Conservation (phyloP, 2,113 vertebrate genomes). For the Rostratula benghalensis region DNA sequence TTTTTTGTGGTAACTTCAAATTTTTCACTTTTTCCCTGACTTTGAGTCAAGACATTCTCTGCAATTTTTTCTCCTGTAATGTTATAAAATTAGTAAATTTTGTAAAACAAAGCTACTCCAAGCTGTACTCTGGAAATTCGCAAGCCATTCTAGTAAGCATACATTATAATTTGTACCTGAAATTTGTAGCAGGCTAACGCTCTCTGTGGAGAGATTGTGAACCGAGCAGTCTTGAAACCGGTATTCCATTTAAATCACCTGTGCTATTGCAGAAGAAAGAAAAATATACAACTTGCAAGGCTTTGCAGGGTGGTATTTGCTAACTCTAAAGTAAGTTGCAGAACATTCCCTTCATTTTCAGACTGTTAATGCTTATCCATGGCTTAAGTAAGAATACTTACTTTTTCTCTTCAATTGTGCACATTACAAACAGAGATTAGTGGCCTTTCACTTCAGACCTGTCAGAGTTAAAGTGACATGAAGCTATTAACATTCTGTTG, state of each 20-base stretch:
- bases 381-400: constrained; percentile 75
- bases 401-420: constrained; percentile 64
- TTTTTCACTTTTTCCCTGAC: background rate
- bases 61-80: background rate
- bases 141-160: background rate
- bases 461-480: constrained; percentile 82
- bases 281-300: background rate
- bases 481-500: constrained; percentile 86
- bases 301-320: background rate
- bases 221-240: background rate
- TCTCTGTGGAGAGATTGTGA: background rate
- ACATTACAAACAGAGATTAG: constrained; percentile 79
- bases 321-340: constrained; percentile 62
- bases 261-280: background rate
- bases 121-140: background rate
- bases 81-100: background rate
- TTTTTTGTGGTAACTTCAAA: background rate
- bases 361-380: constrained; percentile 70
- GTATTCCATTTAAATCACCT: constrained; percentile 48
- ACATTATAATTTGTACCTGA: background rate
- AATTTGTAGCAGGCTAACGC: background rate
- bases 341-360: constrained; percentile 76
- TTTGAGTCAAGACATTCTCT: background rate
- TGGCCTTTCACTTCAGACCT: constrained; percentile 80
- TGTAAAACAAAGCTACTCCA: background rate